Percentiles rank a stretch among this genome's conserved stretches.
phyloP scores from a whole-genome alignment of 2,113 vertebrate genomes.

The Phrynocephalus versicolor region DNA sequence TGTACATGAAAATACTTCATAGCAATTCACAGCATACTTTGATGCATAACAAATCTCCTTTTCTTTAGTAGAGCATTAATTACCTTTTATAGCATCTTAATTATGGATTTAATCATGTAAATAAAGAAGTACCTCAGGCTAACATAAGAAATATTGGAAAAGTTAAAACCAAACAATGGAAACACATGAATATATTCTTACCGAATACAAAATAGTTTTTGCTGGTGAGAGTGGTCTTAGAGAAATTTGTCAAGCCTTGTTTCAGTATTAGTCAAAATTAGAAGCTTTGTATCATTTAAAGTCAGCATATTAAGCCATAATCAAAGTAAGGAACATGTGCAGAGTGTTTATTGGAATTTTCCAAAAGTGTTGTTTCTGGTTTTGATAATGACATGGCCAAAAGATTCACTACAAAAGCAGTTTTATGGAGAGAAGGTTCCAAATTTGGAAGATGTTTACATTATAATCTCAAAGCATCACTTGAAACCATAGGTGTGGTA shows the following conservation, averaged over 20 bases:
- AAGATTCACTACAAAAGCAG: too few species aligned
- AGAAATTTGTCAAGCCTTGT: too few species aligned
- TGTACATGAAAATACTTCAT: not conserved
- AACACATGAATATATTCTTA: not conserved
- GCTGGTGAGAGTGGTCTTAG: too few species aligned
- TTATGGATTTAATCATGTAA: not conserved
- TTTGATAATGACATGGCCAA: not conserved
- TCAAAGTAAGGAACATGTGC: not conserved
- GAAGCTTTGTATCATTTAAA: not conserved
- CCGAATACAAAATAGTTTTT: not conserved
- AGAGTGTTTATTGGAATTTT: not conserved
- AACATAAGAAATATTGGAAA: not conserved
- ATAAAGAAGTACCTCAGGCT: not conserved
- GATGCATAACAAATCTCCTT: not conserved
- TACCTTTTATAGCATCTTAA: not conserved
- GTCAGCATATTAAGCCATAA: not conserved
- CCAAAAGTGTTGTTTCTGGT: not conserved
- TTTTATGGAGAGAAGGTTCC: not conserved
- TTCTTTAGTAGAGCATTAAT: not conserved
- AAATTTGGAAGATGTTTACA: not conserved
- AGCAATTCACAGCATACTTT: not conserved
- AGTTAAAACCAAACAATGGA: not conserved
- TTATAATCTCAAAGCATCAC: not conserved
- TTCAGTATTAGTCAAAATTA: too few species aligned
- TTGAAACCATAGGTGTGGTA: not conserved